Percentiles rank a stretch among this genome's conserved stretches.
These are phyloP conservation scores for Agonopterix subpropinquella DNA, from an alignment of 2,888 invertebrate genomes.

Conservation along the genomic window DNA sequence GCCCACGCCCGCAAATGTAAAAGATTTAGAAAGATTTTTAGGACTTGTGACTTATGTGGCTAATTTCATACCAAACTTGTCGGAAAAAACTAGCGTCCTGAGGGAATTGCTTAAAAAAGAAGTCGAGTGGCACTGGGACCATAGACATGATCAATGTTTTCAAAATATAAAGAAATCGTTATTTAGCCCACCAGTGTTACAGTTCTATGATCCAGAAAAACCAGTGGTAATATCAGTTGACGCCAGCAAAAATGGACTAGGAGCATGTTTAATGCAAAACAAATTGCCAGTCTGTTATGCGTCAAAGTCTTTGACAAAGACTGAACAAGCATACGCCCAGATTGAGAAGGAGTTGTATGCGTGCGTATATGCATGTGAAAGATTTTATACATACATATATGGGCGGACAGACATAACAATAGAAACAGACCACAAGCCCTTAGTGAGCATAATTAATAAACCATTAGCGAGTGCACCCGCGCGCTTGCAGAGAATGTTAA, in stretches of 20 bases:
- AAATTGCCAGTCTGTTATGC: conserved; percentile 4
- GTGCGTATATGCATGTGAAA: conserved; percentile 12
- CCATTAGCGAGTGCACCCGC: conserved; percentile 1
- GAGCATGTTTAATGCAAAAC: conserved; percentile 3
- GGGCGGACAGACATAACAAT: conserved; percentile 9
- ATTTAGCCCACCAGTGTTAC: background rate
- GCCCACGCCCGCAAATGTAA: conserved; percentile 4
- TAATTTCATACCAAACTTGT: conserved; percentile 14
- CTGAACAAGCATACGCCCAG: conserved; percentile 4
- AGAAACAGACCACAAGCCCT: conserved; percentile 1
- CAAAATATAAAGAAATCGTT: background rate
- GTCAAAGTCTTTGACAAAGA: conserved; percentile 4
- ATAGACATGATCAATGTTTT: conserved; percentile 1
- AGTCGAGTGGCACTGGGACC: conserved; percentile 10
- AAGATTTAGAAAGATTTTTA: conserved; percentile 13
- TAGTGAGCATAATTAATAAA: conserved; percentile 11
- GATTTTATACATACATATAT: conserved; percentile 12
- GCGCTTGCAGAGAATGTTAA: conserved; percentile 10
- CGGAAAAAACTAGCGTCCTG: conserved; percentile 1
- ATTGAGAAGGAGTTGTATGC: conserved; percentile 8
- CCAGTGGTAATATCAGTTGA: background rate
- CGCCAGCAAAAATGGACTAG: background rate
- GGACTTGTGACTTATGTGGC: conserved; percentile 13
- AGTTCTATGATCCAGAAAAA: background rate
- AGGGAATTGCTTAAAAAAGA: conserved; percentile 8